Evolutionary conservation across 1,140 invertebrate species (phyloP), one percentile per base, ranked within the genome.

Genomic region (Colletes gigas): DNA sequence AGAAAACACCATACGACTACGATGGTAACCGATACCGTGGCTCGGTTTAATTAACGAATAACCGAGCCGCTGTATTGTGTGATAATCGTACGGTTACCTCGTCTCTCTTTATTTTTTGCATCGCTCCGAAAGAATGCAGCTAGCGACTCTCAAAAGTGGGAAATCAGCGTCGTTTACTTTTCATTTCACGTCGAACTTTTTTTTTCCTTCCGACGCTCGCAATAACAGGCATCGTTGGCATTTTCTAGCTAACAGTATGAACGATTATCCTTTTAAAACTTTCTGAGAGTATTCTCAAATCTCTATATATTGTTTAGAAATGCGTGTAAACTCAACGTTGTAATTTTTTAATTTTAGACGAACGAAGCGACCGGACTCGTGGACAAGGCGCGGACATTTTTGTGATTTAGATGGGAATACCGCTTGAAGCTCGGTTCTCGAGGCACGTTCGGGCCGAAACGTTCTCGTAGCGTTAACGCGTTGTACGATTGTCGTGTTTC

Each of bases 21-120:
- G 44, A 17, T 41, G 4, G 8, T 39, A 41, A 9, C 39, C 66
- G 15, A 59, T 77, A 50, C 59, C 67, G 10, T 1, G 10, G 17
- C 44, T 12, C 8, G n/a, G 60, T 77, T 78, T 78, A 78, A 78
- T 78, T 78, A 78, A 78, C 44, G 65, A 47, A 59, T 47, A 57
- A 67, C 12, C 55, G 39, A 39, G n/a, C n/a, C n/a, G 1, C 30
- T 0, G 30, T 15, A 70, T 78, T 78, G 67, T 70, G 57, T 70
- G 75, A 78, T 71, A 71, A 78, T 78, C n/a, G 12, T 9, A 19
- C 9, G 66, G 66, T 14, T 6, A 19, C 17, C n/a, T 60, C 44
- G 14, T 17, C 9, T 17, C 17, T 8, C n/a, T 15, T 1, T 4
- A 57, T 57, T 76, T 76, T 71, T 60, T 62, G 2, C 17, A 17